Conservation (phyloP, 1,140 invertebrate genomes). For the Drosophila miranda region DNA sequence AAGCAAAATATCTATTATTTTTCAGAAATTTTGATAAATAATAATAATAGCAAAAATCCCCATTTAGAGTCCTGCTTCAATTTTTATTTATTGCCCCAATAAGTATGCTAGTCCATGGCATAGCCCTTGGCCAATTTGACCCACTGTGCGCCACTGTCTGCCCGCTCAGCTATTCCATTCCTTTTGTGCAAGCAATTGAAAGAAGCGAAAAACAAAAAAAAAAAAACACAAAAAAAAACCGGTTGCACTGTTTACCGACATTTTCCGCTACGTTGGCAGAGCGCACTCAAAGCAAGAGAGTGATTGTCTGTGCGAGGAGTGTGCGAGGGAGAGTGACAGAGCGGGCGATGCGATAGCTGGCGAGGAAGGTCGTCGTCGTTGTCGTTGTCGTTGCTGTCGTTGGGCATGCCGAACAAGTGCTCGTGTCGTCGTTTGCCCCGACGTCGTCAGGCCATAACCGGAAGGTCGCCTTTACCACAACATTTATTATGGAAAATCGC, state of each 20-base stretch:
- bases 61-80: too few species aligned
- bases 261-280: conserved; percentile 68
- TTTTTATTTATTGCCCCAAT: conserved; percentile 3
- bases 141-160: conserved; percentile 34
- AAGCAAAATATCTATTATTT: not conserved
- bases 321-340: conserved; percentile 11
- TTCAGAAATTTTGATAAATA: too few species aligned
- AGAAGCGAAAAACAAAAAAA: conserved; percentile 31
- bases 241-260: conserved; percentile 79
- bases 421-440: conserved; percentile 25
- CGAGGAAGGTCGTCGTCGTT: conserved; percentile 69
- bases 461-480: conserved; percentile 80
- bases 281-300: conserved; percentile 9
- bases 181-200: conserved; percentile 52
- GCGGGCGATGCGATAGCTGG: conserved; percentile 23
- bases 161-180: conserved; percentile 17
- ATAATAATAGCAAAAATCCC: too few species aligned
- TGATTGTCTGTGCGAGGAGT: not conserved
- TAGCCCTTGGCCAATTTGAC: not conserved
- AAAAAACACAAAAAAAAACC: conserved; percentile 58
- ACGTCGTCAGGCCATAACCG: conserved; percentile 60
- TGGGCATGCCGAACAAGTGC: conserved; percentile 69
- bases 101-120: conserved; percentile 28
- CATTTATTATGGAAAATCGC: conserved; percentile 81
- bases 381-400: conserved; percentile 50